phyloP scores from a whole-genome alignment of 2,113 vertebrate genomes.

The Smithornis capensis region DNA sequence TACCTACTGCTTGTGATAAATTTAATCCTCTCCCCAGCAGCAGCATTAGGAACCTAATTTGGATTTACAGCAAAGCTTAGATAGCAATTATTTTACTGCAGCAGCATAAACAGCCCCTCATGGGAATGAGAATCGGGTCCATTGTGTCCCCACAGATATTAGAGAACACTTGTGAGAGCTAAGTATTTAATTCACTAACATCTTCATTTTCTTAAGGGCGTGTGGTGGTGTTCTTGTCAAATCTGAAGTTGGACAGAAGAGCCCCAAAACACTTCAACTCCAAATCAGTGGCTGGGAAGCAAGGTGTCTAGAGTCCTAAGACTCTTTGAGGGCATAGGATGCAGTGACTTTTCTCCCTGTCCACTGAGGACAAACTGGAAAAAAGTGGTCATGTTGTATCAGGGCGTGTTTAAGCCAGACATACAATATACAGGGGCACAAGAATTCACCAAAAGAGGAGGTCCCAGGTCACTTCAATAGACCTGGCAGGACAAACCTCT shows the following conservation, averaged over 20 bases:
- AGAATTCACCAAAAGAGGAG: background rate
- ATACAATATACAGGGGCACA: background rate
- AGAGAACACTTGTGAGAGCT: background rate
- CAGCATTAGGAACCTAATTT: constrained; percentile 3
- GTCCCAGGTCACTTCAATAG: background rate
- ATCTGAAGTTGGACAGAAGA: background rate
- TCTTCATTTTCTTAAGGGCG: background rate
- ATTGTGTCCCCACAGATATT: background rate
- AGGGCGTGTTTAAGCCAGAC: background rate
- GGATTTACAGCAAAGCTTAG: background rate
- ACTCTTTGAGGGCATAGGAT: background rate
- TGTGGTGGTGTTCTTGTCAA: background rate
- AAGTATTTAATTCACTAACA: background rate
- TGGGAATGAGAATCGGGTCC: background rate
- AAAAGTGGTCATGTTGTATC: background rate
- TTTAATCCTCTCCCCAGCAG: constrained; percentile 22
- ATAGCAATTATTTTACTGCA: background rate
- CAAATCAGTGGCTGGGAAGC: background rate
- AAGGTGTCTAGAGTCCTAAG: background rate
- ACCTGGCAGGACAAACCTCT: background rate
- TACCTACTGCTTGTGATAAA: background rate
- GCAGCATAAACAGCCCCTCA: background rate
- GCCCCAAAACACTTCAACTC: background rate
- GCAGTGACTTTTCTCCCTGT: background rate
- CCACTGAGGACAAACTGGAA: background rate